Conservation (phyloP, 2,888 invertebrate genomes). For the Apamea anceps region DNA sequence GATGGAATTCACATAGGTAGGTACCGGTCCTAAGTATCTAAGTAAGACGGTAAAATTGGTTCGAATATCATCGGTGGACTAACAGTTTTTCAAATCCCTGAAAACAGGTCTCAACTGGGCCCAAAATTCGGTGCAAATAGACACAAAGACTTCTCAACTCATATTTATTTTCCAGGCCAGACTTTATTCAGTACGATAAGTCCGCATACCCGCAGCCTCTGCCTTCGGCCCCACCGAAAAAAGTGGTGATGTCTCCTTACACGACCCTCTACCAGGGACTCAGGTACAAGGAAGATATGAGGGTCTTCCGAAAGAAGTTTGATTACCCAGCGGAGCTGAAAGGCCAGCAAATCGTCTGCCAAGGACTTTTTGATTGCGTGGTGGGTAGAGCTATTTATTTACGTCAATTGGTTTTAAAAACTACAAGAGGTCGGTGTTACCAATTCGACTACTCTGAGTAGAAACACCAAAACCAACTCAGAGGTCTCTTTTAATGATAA, state of each 20-base stretch:
- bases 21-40: not conserved
- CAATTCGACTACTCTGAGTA: not conserved
- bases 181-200: not conserved
- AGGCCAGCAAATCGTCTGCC: slow-evolving; percentile 74
- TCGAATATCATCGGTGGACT: not conserved
- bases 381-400: slow-evolving; percentile 68
- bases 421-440: not conserved
- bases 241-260: slow-evolving; percentile 65
- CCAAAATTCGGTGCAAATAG: not conserved
- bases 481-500: not conserved
- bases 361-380: slow-evolving; percentile 75
- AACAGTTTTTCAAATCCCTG: not conserved
- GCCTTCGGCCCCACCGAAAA: slow-evolving; percentile 49
- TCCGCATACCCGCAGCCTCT: slow-evolving; percentile 73
- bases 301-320: slow-evolving; percentile 76
- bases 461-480: not conserved
- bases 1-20: not conserved
- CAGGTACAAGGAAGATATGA: slow-evolving; percentile 69
- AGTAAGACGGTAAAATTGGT: not conserved
- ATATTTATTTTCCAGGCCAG: slow-evolving; percentile 62
- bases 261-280: slow-evolving; percentile 77
- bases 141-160: not conserved
- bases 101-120: not conserved
- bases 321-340: slow-evolving; percentile 64
- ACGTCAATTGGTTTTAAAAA: not conserved